phyloP scores from a whole-genome alignment of 2,888 invertebrate genomes.

The Ormyrus pomaceus region DNA sequence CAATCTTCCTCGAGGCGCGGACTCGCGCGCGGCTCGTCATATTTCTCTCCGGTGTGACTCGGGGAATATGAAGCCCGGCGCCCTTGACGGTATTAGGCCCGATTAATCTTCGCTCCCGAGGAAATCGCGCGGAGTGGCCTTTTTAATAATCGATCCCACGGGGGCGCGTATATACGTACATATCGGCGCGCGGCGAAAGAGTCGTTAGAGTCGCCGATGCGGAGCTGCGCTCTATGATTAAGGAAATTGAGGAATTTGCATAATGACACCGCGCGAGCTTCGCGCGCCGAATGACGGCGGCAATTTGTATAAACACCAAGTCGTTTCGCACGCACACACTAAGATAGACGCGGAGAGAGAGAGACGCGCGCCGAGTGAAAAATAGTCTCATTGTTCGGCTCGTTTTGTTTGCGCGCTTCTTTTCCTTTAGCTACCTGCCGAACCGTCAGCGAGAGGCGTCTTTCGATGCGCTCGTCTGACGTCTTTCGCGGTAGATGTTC shows the following conservation, averaged over 20 bases:
- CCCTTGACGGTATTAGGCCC: constrained; percentile 57
- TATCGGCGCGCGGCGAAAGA: constrained; percentile 23
- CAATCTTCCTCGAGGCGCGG: constrained; percentile 53
- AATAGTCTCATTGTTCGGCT: constrained; percentile 51
- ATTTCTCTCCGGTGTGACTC: constrained; percentile 49
- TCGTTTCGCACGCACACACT: constrained; percentile 22
- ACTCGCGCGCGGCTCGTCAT: constrained; percentile 45
- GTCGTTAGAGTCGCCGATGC: constrained; percentile 38
- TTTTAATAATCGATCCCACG: constrained; percentile 38
- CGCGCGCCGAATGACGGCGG: constrained; percentile 44
- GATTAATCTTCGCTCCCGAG: constrained; percentile 61
- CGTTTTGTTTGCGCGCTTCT: constrained; percentile 29
- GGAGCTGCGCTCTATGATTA: constrained; percentile 25
- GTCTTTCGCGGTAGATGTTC: constrained; percentile 4
- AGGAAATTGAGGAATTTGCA: constrained; percentile 55
- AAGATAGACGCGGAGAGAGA: not conserved
- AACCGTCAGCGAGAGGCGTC: constrained; percentile 21
- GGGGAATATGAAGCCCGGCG: constrained; percentile 54
- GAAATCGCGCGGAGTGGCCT: constrained; percentile 27
- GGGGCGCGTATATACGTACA: too few species aligned
- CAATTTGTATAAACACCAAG: constrained; percentile 51
- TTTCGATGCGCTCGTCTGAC: constrained; percentile 24
- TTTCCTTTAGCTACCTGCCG: constrained; percentile 31
- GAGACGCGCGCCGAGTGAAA: constrained; percentile 31
- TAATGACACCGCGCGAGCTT: constrained; percentile 43